Evolutionary conservation across 2,888 invertebrate genomes (phyloP), one percentile per base, ranked within the genome.

Genomic region (Sipunculus nudus): DNA sequence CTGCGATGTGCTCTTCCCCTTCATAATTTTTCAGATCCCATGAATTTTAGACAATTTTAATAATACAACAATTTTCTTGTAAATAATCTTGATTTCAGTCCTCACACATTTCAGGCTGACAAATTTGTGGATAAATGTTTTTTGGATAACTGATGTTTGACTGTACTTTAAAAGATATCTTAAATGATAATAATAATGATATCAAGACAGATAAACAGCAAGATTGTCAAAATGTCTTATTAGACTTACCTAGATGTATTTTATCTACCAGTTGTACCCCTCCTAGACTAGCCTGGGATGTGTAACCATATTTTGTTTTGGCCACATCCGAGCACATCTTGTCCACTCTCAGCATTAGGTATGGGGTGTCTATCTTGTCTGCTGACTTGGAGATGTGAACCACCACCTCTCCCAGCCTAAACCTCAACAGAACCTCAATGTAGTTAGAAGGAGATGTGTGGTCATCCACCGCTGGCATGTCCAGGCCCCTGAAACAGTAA

Each of bases 401-500:
- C 1, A 89, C 88, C 65, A 77, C 70, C 84, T 90, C 90, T 84
- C 90, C 91, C 19, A 92, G 85, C 26, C 90, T 88, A 68, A 92
- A 88, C 74, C 92, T 85, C 52, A 91, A 84, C 56, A 92, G 84
- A 38, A 89, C 86, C 52, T 88, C 88, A 57, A 92, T 91, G 50
- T 87, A 88, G 82, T 93, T 93, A 77, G 88, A 88, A 0, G 90
- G 90, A 0, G 92, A 92, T 31, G 91, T 89, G 77, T 91, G 92
- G 77, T 93, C 93, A 70, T 93, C 92, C 67, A 93, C 90, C 1
- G 92, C 91, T 1, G 92, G 91, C 39, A 92, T 85, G 81, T 92
- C 91, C 0, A 92, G 89, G 6, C 88, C 89, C 61, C 91, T 79
- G 65, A 2, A 41, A 52, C 32, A 56, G 59, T 26, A 19, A 53